Evolutionary conservation across 2,888 invertebrate genomes (phyloP).

Genomic region (Margaritifera margaritifera): DNA sequence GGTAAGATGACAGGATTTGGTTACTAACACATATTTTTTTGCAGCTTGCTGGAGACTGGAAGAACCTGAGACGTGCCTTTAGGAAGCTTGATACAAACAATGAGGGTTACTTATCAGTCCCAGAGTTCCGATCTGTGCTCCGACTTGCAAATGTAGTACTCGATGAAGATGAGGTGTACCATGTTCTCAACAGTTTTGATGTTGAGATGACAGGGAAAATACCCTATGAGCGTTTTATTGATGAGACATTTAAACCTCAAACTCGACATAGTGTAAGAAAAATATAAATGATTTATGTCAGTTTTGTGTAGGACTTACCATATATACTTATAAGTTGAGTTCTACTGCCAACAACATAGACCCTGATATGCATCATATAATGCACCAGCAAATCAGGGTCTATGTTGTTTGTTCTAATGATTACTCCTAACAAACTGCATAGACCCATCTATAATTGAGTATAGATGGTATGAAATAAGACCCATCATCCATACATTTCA

Average conservation of each 20-base stretch:
- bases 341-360: too few species aligned
- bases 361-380: too few species aligned
- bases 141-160: constrained; percentile 69
- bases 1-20: not conserved
- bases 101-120: constrained; percentile 64
- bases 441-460: too few species aligned
- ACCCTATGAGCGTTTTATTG: constrained; percentile 67
- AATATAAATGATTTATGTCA: constrained; percentile 13
- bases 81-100: constrained; percentile 65
- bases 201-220: constrained; percentile 69
- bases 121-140: constrained; percentile 70
- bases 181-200: constrained; percentile 69
- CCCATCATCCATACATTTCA: too few species aligned
- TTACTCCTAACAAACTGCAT: too few species aligned
- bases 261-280: constrained; percentile 55
- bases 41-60: constrained; percentile 71
- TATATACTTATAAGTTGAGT: too few species aligned
- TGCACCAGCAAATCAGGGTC: too few species aligned
- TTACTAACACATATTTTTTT: constrained; percentile 12
- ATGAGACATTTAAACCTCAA: constrained; percentile 63
- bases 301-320: not conserved
- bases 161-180: constrained; percentile 71
- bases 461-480: too few species aligned
- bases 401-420: too few species aligned
- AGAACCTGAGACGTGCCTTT: constrained; percentile 69